These are phyloP conservation scores for Chironomus tepperi DNA, from an alignment of 1,140 invertebrate species.

Conservation along the genomic window DNA sequence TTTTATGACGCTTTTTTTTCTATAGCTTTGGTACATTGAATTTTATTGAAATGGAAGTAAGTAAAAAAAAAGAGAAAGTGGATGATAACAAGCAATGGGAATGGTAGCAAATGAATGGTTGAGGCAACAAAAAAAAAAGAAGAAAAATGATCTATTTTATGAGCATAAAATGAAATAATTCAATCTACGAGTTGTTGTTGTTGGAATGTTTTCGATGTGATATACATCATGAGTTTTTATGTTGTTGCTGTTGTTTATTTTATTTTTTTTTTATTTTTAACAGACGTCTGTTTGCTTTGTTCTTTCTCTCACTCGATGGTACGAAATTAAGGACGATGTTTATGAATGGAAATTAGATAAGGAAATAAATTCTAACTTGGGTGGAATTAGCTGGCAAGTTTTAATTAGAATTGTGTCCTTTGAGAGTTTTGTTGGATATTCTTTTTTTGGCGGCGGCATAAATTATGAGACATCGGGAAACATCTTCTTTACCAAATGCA, in stretches of 20 bases:
- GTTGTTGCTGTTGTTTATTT: not conserved
- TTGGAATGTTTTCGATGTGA: not conserved
- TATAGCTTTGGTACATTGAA: not conserved
- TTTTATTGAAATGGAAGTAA: conserved; percentile 21
- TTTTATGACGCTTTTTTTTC: not conserved
- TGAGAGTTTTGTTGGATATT: no score
- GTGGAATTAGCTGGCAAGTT: no score
- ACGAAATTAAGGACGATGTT: not conserved
- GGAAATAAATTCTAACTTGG: not conserved
- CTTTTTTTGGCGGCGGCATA: no score
- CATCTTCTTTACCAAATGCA: no score
- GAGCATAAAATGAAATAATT: conserved; percentile 15
- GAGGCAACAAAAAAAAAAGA: no score
- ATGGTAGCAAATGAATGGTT: not conserved
- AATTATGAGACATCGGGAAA: no score
- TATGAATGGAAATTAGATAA: not conserved
- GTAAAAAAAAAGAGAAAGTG: not conserved
- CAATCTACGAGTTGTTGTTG: not conserved
- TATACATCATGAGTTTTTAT: conserved; percentile 3
- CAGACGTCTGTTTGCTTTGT: not conserved
- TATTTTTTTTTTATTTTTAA: not conserved
- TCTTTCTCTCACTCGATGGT: not conserved
- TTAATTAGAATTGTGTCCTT: no score
- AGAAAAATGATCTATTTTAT: conserved; percentile 12
- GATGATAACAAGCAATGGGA: not conserved